Evolutionary conservation across 2,113 vertebrate species (phyloP).

Genomic region (Tragelaphus scriptus): DNA sequence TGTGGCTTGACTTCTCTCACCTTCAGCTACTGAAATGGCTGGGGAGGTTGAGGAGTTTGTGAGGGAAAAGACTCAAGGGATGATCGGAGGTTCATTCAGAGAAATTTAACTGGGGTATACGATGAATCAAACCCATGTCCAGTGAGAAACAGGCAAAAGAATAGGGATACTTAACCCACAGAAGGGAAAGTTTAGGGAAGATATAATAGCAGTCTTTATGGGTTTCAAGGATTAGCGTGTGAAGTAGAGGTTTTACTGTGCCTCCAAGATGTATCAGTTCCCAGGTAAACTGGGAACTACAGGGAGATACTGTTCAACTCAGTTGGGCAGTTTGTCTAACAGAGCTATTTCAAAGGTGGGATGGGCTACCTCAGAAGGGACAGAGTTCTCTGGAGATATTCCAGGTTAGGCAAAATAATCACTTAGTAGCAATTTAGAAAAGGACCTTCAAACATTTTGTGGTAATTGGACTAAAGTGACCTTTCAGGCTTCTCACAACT

Average conservation of each 20-base stretch:
- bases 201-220: neutral
- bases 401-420: neutral
- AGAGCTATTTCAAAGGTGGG: slow-evolving; percentile 10
- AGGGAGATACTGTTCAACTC: neutral
- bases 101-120: neutral
- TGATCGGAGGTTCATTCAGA: neutral
- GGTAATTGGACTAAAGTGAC: neutral
- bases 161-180: neutral
- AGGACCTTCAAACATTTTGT: neutral
- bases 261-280: neutral
- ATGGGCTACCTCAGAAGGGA: neutral
- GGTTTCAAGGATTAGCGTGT: neutral
- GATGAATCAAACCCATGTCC: neutral
- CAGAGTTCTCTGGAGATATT: neutral
- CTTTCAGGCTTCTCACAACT: neutral
- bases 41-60: neutral
- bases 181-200: neutral
- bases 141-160: neutral
- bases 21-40: neutral
- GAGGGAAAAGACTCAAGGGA: neutral
- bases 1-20: neutral
- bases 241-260: neutral
- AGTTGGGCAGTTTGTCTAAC: neutral
- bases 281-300: neutral
- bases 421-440: neutral